A percentile compares a stretch with the other conserved stretches of the same genome.
phyloP scores from a whole-genome alignment of 2,888 invertebrate genomes.

The Spisula subtruncata region DNA sequence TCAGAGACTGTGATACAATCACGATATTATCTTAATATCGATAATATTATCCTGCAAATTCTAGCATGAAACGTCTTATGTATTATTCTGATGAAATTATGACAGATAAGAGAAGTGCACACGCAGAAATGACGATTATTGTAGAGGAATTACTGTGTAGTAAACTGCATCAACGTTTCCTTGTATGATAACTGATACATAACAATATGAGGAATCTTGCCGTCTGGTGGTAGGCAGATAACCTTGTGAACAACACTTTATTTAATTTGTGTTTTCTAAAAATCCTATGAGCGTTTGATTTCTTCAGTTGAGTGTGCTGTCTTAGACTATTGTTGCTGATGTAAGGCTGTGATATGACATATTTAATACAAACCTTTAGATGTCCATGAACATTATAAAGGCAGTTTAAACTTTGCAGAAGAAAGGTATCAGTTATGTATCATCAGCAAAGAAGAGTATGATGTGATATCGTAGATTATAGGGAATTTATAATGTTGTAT shows the following conservation, averaged over 20 bases:
- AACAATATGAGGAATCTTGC: neutral
- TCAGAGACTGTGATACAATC: neutral
- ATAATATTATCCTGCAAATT: conserved; percentile 34
- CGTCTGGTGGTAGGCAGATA: neutral
- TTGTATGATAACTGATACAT: neutral
- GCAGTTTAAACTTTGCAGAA: neutral
- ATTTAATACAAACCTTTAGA: neutral
- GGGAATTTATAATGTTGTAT: no score
- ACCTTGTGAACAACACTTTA: conserved; percentile 5
- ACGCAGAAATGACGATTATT: neutral
- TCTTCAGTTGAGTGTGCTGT: conserved; percentile 5
- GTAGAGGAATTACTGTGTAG: neutral
- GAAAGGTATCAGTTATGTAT: neutral
- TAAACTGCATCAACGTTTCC: conserved; percentile 2
- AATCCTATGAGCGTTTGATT: neutral
- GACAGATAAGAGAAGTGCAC: neutral
- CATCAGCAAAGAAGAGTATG: neutral
- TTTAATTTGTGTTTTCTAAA: conserved; percentile 4
- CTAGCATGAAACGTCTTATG: conserved; percentile 46
- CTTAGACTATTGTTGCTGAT: neutral
- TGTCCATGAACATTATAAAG: neutral
- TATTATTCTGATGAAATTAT: conserved; percentile 24
- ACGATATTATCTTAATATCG: conserved; percentile 28
- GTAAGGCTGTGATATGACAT: neutral
- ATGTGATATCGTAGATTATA: neutral